A percentile compares a stretch with the other conserved stretches of the same genome.
Conservation (phyloP, 2,888 invertebrate species). For the Silvanus unidentatus region DNA sequence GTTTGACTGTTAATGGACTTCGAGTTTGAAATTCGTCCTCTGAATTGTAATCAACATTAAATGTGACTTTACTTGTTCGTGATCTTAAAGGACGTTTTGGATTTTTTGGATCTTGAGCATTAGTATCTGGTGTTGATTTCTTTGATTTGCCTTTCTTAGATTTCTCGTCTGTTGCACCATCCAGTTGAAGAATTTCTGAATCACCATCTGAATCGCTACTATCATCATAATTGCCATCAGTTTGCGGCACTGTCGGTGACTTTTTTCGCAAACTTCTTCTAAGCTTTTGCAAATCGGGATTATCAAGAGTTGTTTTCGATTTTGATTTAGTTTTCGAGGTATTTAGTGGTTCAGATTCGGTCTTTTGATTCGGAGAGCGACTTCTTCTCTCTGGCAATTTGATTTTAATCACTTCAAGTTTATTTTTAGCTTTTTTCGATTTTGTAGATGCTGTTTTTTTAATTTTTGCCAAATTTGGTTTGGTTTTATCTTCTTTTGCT, state of each 20-base stretch:
- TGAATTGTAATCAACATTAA: slow-evolving; percentile 20
- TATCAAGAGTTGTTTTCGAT: neutral
- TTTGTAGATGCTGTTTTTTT: neutral
- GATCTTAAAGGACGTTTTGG: slow-evolving; percentile 18
- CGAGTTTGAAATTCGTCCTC: slow-evolving; percentile 27
- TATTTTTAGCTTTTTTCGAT: neutral
- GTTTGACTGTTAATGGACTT: slow-evolving; percentile 9
- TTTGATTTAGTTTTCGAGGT: neutral
- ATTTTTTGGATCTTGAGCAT: slow-evolving; percentile 22
- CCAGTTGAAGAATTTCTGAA: slow-evolving; percentile 20
- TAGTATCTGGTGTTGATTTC: slow-evolving; percentile 23
- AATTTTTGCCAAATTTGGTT: neutral
- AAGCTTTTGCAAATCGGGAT: neutral
- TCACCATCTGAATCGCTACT: slow-evolving; percentile 5
- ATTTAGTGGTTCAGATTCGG: neutral
- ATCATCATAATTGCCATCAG: slow-evolving; percentile 7
- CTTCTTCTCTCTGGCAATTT: neutral
- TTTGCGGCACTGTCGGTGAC: slow-evolving; percentile 6
- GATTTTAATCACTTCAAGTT: neutral
- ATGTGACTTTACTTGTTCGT: slow-evolving; percentile 13
- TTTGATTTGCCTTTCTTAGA: slow-evolving; percentile 14
- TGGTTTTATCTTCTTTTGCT: neutral
- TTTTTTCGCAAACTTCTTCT: neutral
- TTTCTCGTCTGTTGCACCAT: slow-evolving; percentile 23
- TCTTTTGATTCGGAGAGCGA: neutral